Conservation (phyloP, 2,888 invertebrate genomes). For the Lithophane semibrunnea region DNA sequence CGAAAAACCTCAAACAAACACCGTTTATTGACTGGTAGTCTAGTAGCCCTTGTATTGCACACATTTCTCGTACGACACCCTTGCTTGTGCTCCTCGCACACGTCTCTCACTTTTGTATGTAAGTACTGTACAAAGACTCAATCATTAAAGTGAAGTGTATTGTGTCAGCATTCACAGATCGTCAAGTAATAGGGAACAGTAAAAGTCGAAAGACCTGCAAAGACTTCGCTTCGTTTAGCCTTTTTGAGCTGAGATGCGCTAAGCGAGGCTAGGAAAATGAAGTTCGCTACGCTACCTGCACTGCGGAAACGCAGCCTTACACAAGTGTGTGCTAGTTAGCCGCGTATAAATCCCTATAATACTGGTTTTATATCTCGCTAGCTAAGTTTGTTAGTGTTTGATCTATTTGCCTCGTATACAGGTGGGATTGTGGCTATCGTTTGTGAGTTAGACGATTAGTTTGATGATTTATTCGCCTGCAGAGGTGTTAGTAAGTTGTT, state of each 20-base stretch:
- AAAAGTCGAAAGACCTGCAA: too few relatives aligned
- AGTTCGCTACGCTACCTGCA: constrained; percentile 6
- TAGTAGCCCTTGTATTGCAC: not conserved
- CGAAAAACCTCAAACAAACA: not conserved
- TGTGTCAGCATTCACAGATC: too few relatives aligned
- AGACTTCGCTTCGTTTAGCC: too few relatives aligned
- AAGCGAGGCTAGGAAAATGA: not conserved
- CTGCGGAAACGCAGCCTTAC: constrained; percentile 62
- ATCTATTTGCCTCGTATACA: constrained; percentile 52
- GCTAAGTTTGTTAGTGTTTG: constrained; percentile 60
- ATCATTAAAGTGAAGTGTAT: too few relatives aligned
- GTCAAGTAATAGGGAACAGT: too few relatives aligned
- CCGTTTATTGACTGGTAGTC: not conserved
- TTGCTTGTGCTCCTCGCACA: too few relatives aligned
- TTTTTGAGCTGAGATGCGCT: not conserved
- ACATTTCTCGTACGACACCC: too few relatives aligned
- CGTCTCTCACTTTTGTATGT: not conserved
- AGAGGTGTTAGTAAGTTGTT: not conserved
- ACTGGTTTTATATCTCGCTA: constrained; percentile 68
- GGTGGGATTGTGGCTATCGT: constrained; percentile 52
- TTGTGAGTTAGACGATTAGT: constrained; percentile 49
- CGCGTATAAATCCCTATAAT: constrained; percentile 74
- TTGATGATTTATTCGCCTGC: constrained; percentile 33
- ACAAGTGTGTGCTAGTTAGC: constrained; percentile 72
- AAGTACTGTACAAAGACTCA: too few relatives aligned